A percentile compares a stretch with the other conserved stretches of the same genome.
phyloP scores from a whole-genome alignment of 2,113 vertebrate genomes.

The Pseudonaja textilis region DNA sequence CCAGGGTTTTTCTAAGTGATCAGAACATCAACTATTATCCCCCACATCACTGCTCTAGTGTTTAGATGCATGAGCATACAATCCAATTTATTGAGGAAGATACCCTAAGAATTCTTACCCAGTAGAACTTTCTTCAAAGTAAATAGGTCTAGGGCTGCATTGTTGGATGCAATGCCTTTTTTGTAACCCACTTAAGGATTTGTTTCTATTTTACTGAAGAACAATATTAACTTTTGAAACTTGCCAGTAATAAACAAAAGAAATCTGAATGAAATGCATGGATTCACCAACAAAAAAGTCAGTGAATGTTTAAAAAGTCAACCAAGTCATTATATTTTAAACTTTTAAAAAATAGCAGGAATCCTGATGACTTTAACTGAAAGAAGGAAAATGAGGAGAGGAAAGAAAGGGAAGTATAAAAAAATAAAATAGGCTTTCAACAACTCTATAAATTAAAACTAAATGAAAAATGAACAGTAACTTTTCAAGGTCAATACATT shows the following conservation, averaged over 20 bases:
- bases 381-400: neutral
- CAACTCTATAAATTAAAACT: constrained; percentile 4
- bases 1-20: neutral
- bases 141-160: neutral
- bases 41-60: neutral
- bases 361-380: neutral
- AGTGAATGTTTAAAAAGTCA: neutral
- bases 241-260: neutral
- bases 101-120: neutral
- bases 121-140: neutral
- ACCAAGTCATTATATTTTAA: neutral
- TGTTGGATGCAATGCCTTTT: neutral
- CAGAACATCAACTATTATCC: neutral
- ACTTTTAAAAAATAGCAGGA: neutral
- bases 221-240: neutral
- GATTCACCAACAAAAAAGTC: neutral
- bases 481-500: too few relatives aligned
- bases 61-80: neutral
- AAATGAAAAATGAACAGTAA: neutral
- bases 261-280: neutral
- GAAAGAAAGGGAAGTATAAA: neutral
- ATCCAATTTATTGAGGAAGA: neutral
- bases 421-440: neutral
- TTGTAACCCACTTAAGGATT: neutral
- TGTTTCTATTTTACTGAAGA: neutral